Conservation (phyloP, 1,140 invertebrate species). For the Lethocerus indicus region DNA sequence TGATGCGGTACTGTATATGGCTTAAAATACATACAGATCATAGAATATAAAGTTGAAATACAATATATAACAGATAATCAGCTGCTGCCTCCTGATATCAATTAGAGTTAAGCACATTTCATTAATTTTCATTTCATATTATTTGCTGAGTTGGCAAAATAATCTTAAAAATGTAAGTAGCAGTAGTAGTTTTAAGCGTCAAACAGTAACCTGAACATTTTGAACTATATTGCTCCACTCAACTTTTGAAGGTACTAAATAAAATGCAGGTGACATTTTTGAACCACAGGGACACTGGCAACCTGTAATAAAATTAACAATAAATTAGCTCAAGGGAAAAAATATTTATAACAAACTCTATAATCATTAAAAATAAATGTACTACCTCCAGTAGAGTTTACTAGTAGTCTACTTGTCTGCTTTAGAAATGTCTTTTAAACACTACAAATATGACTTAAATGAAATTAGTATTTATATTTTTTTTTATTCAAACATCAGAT, state of each 20-base stretch:
- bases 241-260: conserved; percentile 68
- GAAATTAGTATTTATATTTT: background rate
- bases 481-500: background rate
- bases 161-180: no score
- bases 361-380: background rate
- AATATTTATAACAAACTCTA: background rate
- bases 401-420: background rate
- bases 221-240: conserved; percentile 73
- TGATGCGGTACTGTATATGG: no score
- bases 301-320: conserved; percentile 28
- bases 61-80: no score
- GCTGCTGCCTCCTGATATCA: no score
- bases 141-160: no score
- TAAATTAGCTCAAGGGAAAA: background rate
- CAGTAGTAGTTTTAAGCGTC: no score
- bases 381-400: background rate
- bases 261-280: conserved; percentile 70
- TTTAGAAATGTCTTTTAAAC: background rate
- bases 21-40: no score
- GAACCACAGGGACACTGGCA: conserved; percentile 70
- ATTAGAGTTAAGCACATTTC: no score
- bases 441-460: background rate
- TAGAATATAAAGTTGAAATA: no score
- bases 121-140: no score
- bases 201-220: conserved; percentile 68